Evolutionary conservation across 2,888 invertebrate genomes (phyloP).

Genomic region (Hydriomena furcata): DNA sequence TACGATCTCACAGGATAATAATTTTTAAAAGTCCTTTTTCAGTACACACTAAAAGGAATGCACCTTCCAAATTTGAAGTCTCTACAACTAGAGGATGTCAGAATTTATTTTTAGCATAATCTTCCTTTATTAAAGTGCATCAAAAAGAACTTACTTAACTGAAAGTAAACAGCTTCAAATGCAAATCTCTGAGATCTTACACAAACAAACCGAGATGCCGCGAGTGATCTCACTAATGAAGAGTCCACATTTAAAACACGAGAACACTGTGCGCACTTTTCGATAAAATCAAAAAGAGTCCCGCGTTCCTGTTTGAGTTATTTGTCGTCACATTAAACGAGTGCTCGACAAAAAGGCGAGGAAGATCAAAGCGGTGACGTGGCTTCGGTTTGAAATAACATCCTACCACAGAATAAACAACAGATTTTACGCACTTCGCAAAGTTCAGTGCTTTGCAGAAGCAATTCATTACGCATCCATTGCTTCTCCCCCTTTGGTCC

Average conservation of each 20-base stretch:
- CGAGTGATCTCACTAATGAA: conserved; percentile 76
- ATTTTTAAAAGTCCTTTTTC: no score
- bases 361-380: conserved; percentile 77
- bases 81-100: no score
- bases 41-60: no score
- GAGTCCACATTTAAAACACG: conserved; percentile 67
- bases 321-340: conserved; percentile 81
- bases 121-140: conserved; percentile 16
- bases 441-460: conserved; percentile 21
- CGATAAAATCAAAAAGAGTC: conserved; percentile 74
- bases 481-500: conserved; percentile 10
- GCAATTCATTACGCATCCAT: conserved; percentile 35
- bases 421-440: conserved; percentile 42
- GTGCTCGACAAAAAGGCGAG: conserved; percentile 74
- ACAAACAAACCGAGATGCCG: conserved; percentile 49
- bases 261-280: conserved; percentile 60
- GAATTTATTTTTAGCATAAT: background rate
- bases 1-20: no score
- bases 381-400: conserved; percentile 72
- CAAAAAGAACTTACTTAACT: conserved; percentile 32
- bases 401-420: conserved; percentile 41
- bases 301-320: conserved; percentile 72
- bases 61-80: no score
- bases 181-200: conserved; percentile 48
- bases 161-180: conserved; percentile 49